Conservation (phyloP, 2,113 vertebrate species). For the Oreochromis spilurus region DNA sequence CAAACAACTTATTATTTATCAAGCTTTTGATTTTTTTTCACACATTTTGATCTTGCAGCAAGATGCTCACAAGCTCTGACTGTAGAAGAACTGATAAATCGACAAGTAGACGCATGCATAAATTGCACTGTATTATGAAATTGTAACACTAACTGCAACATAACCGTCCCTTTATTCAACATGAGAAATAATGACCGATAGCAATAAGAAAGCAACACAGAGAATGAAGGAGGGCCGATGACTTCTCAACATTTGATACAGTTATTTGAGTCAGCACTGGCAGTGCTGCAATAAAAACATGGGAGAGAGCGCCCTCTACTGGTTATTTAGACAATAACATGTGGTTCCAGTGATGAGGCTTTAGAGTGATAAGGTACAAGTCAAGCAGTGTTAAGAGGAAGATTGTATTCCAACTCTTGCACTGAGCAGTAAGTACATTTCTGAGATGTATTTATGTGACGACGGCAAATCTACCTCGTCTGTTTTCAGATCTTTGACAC, state of each 20-base stretch:
- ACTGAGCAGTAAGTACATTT: neutral
- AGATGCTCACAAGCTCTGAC: neutral
- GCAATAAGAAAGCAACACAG: neutral
- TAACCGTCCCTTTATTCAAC: neutral
- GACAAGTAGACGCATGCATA: neutral
- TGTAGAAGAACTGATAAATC: neutral
- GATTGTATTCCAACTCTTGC: neutral
- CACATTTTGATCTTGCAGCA: neutral
- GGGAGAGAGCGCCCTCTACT: conserved; percentile 13
- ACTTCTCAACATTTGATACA: neutral
- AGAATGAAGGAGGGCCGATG: neutral
- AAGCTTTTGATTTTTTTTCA: neutral
- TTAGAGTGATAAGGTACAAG: neutral
- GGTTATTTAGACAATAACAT: neutral
- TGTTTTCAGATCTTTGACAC: conserved; percentile 87
- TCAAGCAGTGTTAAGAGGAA: neutral
- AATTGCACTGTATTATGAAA: neutral
- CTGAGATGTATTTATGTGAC: neutral
- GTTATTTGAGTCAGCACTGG: neutral
- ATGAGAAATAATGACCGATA: neutral
- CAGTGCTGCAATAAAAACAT: neutral
- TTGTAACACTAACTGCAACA: neutral
- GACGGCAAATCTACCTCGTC: neutral
- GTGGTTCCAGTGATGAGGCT: neutral
- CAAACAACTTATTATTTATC: neutral